Evolutionary conservation across 2,888 invertebrate species (phyloP), one percentile per base, ranked within the genome.

Genomic region (Mantis religiosa): DNA sequence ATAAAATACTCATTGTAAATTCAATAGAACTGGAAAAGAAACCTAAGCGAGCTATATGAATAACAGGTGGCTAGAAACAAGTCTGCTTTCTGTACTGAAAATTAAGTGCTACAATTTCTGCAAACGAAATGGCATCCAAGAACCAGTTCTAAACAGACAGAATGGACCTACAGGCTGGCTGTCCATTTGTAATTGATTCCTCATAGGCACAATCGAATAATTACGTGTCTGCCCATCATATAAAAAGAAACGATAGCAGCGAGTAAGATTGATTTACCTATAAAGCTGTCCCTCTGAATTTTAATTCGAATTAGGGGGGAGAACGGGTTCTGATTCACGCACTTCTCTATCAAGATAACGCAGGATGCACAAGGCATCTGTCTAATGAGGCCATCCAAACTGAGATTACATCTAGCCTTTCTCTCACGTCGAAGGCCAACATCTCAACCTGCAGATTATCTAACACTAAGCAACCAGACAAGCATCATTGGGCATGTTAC

Each of bases 331-430:
- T 87, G 87, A 87, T 87, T 87, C 87, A 82, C 82, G 82, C 87
- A 34, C 82, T 84, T 87, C 71, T 87, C n/a, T 82, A 87, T 87
- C 82, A 82, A 87, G 87, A 87, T 87, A 87, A 71, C 34, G 15
- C 54, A 30, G n/a, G 34, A 82, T 71, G 54, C 54, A 81, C 82
- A 82, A 71, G 54, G 54, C 54, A 71, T 71, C 54, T 71, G 54
- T 71, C 54, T 87, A 87, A 87, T 87, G 82, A 82, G 87, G 82
- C 14, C 71, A 86, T 86, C 81, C 81, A 81, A 71, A 20, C 71
- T 6, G 1, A 71, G 87, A 87, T 87, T 87, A 87, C 41, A 87
- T 87, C 87, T 87, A 71, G 54, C 54, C 54, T 71, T 71, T 71
- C 54, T 71, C 54, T 71, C 54, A 20, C 54, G 54, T 71, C 54